Conservation (phyloP, 30 jellyfish, hydroid and myxozoan genomes). For the Turritopsis rubra region DNA sequence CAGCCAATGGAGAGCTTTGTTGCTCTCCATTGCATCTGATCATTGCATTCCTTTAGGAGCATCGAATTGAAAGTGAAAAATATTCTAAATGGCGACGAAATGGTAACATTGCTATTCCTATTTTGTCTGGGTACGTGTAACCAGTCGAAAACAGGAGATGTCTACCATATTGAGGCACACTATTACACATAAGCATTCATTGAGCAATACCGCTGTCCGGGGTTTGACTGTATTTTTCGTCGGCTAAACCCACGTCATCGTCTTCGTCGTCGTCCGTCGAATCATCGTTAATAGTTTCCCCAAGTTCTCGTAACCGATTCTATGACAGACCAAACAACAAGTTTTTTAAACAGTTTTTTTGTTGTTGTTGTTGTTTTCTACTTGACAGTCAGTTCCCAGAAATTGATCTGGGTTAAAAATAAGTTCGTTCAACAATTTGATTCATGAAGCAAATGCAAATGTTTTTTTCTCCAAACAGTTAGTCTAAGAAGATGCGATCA, state of each 20-base stretch:
- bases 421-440: no score
- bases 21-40: neutral
- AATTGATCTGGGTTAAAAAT: no score
- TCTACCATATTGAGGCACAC: neutral
- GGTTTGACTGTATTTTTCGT: neutral
- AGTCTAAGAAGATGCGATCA: no score
- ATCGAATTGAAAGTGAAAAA: no score
- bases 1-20: neutral
- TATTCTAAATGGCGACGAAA: neutral
- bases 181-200: neutral
- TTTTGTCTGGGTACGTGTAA: no score
- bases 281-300: constrained; percentile 43
- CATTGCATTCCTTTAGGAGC: neutral
- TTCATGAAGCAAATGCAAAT: neutral
- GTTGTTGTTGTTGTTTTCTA: no score
- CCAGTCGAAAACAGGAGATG: no score
- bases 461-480: neutral
- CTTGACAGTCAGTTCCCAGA: neutral
- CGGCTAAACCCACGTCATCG: constrained; percentile 14
- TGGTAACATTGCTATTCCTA: neutral
- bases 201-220: constrained; percentile 7
- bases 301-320: constrained; percentile 58
- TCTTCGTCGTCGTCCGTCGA: constrained; percentile 56
- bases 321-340: neutral
- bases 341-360: neutral